These are phyloP conservation scores for Crotalus horridus DNA, from an alignment of 2,113 vertebrate species.

Conservation along the genomic window DNA sequence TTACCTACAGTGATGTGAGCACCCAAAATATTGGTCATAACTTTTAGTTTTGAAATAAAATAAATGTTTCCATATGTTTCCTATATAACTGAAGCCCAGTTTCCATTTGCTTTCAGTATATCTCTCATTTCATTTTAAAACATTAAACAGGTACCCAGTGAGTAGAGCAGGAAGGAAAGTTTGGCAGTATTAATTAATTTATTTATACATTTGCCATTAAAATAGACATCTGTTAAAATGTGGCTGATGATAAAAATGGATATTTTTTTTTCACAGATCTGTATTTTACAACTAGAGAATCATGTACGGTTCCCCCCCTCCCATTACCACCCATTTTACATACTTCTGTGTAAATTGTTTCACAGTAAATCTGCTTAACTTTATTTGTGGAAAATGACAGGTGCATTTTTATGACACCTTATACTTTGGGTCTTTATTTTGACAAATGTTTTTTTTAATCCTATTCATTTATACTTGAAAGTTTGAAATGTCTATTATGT, in stretches of 20 bases:
- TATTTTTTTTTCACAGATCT: conserved; percentile 55
- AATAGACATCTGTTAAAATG: conserved; percentile 60
- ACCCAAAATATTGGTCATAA: not conserved
- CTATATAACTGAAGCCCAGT: not conserved
- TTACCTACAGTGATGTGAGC: not conserved
- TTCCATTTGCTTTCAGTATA: conserved; percentile 8
- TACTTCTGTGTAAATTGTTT: conserved; percentile 60
- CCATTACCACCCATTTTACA: conserved; percentile 42
- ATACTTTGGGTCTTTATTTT: conserved; percentile 58
- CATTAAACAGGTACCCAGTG: conserved; percentile 24
- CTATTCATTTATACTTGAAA: conserved; percentile 53
- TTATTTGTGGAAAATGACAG: conserved; percentile 62
- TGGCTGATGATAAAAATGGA: conserved; percentile 53
- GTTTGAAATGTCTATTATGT: conserved; percentile 51
- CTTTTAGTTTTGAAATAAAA: not conserved
- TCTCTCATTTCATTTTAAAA: conserved; percentile 26
- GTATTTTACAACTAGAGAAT: conserved; percentile 47
- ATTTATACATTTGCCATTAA: conserved; percentile 46
- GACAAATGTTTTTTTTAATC: conserved; percentile 58
- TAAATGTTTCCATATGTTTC: not conserved
- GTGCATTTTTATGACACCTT: conserved; percentile 53
- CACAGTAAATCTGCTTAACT: conserved; percentile 61
- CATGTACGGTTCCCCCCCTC: conserved; percentile 50
- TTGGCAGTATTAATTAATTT: conserved; percentile 51
- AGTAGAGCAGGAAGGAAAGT: conserved; percentile 10